phyloP scores from a whole-genome alignment of 2,113 vertebrate genomes.

The Myiopsitta monachus region DNA sequence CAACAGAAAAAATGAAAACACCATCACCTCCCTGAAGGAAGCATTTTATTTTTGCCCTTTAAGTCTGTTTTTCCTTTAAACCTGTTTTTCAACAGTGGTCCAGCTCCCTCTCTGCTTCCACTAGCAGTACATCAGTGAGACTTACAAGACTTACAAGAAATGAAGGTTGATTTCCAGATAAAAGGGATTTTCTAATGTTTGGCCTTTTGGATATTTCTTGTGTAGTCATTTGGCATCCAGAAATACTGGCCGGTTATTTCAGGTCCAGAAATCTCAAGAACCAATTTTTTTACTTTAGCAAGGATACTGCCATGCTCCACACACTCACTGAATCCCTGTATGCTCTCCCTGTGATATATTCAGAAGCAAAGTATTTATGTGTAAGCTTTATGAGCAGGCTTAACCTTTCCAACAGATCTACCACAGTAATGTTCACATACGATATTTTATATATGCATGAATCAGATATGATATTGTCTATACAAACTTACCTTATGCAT shows the following conservation, averaged over 20 bases:
- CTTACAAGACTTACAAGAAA: neutral
- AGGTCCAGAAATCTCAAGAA: neutral
- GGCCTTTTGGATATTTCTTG: neutral
- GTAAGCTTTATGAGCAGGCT: neutral
- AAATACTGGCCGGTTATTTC: neutral
- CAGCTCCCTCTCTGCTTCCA: neutral
- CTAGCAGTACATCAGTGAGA: neutral
- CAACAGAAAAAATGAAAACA: neutral
- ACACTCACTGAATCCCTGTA: neutral
- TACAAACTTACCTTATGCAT: neutral
- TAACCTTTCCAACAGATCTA: neutral
- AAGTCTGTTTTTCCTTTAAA: neutral
- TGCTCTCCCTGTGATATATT: neutral
- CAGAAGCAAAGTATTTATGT: neutral
- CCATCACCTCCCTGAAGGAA: neutral
- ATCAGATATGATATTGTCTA: neutral
- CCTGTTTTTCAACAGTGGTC: neutral
- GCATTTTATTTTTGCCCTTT: neutral
- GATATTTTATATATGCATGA: neutral
- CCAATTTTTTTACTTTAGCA: neutral
- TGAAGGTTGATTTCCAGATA: neutral
- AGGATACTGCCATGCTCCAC: neutral
- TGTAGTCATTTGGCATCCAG: neutral
- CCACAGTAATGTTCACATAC: neutral
- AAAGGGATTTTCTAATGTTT: slow-evolving; percentile 21